Evolutionary conservation across 2,888 invertebrate species (phyloP).

Genomic region (Athetis lepigone): DNA sequence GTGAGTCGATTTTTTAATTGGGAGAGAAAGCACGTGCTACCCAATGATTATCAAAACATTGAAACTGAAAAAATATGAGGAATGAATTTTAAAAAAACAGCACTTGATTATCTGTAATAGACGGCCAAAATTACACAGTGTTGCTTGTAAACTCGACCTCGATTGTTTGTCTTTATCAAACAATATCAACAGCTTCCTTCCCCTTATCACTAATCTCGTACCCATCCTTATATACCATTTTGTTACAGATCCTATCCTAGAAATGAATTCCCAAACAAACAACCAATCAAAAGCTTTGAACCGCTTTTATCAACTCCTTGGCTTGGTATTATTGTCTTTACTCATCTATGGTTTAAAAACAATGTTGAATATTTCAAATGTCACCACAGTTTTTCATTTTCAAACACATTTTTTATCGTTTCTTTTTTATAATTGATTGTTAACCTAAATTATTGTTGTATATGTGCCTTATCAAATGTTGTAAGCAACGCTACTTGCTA

Average conservation of each 20-base stretch:
- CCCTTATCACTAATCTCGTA: not conserved
- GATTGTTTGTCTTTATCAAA: not conserved
- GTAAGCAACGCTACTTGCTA: slow-evolving; percentile 27
- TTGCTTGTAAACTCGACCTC: too few relatives aligned
- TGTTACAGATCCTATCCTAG: slow-evolving; percentile 51
- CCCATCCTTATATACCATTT: slow-evolving; percentile 36
- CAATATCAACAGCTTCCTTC: not conserved
- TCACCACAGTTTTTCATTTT: slow-evolving; percentile 13
- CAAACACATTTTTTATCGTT: slow-evolving; percentile 21
- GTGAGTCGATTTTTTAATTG: too few relatives aligned
- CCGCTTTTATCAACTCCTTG: slow-evolving; percentile 5
- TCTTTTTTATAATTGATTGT: slow-evolving; percentile 7
- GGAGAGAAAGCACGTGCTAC: too few relatives aligned
- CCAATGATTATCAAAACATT: too few relatives aligned
- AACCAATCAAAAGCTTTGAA: not conserved
- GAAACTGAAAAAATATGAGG: too few relatives aligned
- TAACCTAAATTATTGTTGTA: not conserved
- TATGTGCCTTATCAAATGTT: slow-evolving; percentile 25
- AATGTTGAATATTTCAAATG: not conserved
- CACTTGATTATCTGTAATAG: too few relatives aligned
- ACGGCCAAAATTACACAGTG: too few relatives aligned
- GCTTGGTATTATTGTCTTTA: slow-evolving; percentile 17
- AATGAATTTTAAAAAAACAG: too few relatives aligned
- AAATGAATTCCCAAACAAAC: slow-evolving; percentile 30
- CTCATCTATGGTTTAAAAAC: slow-evolving; percentile 23